Evolutionary conservation across 2,113 vertebrate species (phyloP), one percentile per base, ranked within the genome.

Genomic region (Narcine bancroftii): DNA sequence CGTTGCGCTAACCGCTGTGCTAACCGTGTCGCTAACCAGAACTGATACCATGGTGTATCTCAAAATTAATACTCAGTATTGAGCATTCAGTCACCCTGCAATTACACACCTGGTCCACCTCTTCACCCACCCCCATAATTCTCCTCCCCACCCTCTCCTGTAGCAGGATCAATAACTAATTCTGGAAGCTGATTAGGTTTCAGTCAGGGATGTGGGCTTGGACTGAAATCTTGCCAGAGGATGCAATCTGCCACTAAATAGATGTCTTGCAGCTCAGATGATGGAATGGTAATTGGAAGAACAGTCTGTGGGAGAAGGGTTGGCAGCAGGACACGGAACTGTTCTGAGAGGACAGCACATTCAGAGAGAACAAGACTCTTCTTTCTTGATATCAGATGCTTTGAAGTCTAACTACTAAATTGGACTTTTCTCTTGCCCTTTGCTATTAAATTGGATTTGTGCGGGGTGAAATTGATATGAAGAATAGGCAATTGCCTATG

Each of bases 131-230:
- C 36, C 36, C 13, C 13, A 11, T 39, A 4, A 39, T 45, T 24
- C 21, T 10, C 2, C 26, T 1, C 39, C 39, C 39, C 29, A 29
- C 29, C 33, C 0, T n/a, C 33, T 60, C 53, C 81, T 36, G 6
- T 53, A n/a, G 60, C 81, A 36, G 95, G 97, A 99, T 99, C 98
- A 98, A 99, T 99, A 99, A 99, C 96, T 99, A 97, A 99, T 99
- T 99, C 98, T 98, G 96, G 97, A 97, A 98, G 97, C 97, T 98
- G 98, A 99, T 99, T 99, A 99, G 97, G 96, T 98, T 97, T 95
- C 96, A 94, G 96, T 56, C 95, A 95, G 96, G 95, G 96, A 96
- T 96, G 97, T 97, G 96, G 96, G 97, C 96, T 95, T 89, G 94
- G 95, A 96, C 96, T 93, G 93, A n/a, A 96, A 96, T 97, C 96